Evolutionary conservation across 2,113 vertebrate species (phyloP).

Genomic region (Turdus rufiventris): DNA sequence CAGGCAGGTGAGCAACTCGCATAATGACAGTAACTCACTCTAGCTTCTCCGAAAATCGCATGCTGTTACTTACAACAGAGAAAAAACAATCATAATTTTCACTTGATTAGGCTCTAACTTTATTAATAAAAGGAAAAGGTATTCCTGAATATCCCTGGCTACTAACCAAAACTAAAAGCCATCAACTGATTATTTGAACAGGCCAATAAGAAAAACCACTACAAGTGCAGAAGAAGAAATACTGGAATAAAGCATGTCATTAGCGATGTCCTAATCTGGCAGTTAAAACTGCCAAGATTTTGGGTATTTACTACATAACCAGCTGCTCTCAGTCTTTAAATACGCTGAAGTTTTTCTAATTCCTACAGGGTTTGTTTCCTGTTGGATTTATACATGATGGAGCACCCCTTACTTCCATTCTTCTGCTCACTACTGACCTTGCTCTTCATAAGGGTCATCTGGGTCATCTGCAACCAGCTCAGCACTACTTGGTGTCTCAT

Average conservation of each 20-base stretch:
- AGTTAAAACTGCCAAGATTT: background rate
- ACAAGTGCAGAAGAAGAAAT: background rate
- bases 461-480: constrained; percentile 95
- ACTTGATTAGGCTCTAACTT: background rate
- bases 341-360: background rate
- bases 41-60: background rate
- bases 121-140: background rate
- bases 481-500: constrained; percentile 90
- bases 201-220: background rate
- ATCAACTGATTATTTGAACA: background rate
- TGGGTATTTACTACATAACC: background rate
- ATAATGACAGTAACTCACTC: background rate
- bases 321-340: background rate
- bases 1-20: background rate
- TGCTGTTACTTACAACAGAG: background rate
- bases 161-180: background rate
- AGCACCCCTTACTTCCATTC: background rate
- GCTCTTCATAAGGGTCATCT: constrained; percentile 93
- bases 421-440: constrained; percentile 63
- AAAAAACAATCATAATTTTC: background rate
- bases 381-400: background rate
- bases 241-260: background rate
- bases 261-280: background rate
- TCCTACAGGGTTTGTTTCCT: background rate
- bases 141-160: background rate